Percentiles rank a stretch among this genome's conserved stretches.
Evolutionary conservation across 1,140 invertebrate genomes (phyloP).

Genomic region (Zaprionus lachaisei): DNA sequence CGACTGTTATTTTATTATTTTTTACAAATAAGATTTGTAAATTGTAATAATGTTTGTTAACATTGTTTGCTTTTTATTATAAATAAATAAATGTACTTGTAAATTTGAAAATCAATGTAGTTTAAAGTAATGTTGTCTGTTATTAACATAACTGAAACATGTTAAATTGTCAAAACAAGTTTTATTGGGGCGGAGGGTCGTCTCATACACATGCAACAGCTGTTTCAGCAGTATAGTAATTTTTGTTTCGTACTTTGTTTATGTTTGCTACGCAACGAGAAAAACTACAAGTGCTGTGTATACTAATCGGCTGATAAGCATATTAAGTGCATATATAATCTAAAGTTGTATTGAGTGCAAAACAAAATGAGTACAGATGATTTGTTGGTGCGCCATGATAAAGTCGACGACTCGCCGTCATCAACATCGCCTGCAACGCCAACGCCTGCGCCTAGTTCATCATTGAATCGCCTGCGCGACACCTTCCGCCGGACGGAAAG

Average conservation of each 20-base stretch:
- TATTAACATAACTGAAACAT: conserved; percentile 21
- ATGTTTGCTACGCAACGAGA: conserved; percentile 55
- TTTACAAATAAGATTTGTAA: neutral
- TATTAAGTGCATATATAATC: conserved; percentile 8
- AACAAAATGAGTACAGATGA: conserved; percentile 69
- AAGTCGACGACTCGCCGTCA: conserved; percentile 69
- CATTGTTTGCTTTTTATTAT: neutral
- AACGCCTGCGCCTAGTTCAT: conserved; percentile 60
- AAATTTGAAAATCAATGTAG: neutral
- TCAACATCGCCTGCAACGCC: conserved; percentile 47
- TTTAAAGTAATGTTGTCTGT: neutral
- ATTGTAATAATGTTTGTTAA: neutral
- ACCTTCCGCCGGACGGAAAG: conserved; percentile 79
- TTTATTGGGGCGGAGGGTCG: conserved; percentile 2
- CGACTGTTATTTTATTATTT: neutral
- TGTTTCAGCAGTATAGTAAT: conserved; percentile 52
- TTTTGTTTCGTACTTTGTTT: conserved; percentile 46
- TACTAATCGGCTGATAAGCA: neutral
- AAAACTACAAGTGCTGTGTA: conserved; percentile 18
- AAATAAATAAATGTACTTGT: neutral
- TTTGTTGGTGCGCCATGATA: conserved; percentile 71
- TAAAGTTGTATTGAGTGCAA: conserved; percentile 16
- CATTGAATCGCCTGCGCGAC: conserved; percentile 75
- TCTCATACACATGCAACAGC: conserved; percentile 57
- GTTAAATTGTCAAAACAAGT: conserved; percentile 15